A percentile compares a stretch with the other conserved stretches of the same genome.
Conservation (phyloP, 64 coral and sea anemone genomes). For the Dendrophyllia cribrosa region DNA sequence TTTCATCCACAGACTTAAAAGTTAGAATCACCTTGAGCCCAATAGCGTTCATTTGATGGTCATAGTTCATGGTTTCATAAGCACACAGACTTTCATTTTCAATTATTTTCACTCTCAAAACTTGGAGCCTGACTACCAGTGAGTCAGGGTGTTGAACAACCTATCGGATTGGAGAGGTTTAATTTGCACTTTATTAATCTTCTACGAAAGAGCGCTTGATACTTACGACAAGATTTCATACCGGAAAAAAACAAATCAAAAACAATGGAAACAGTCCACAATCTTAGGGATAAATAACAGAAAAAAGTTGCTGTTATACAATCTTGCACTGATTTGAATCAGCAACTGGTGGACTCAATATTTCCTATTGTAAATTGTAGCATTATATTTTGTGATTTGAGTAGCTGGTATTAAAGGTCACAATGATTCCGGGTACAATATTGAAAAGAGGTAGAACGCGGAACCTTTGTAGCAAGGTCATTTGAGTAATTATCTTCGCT, state of each 20-base stretch:
- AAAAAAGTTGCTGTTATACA: neutral
- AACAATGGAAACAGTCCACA: neutral
- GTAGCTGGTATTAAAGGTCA: neutral
- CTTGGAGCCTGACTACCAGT: too few species aligned
- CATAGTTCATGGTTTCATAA: too few species aligned
- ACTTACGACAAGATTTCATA: neutral
- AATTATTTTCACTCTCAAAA: too few species aligned
- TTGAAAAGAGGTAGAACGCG: neutral
- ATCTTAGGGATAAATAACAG: neutral
- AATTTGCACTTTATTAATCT: too few species aligned
- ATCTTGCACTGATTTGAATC: neutral
- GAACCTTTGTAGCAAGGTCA: neutral
- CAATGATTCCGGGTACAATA: conserved; percentile 1
- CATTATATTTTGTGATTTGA: neutral
- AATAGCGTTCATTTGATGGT: too few species aligned
- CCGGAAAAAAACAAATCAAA: neutral
- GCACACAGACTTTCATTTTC: too few species aligned
- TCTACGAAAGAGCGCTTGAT: neutral
- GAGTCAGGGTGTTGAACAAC: too few species aligned
- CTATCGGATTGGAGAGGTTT: too few species aligned
- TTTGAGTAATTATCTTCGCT: conserved; percentile 8
- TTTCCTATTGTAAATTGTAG: neutral
- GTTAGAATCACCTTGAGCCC: too few species aligned
- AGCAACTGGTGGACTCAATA: neutral
- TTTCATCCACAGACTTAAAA: too few species aligned